A percentile compares a stretch with the other conserved stretches of the same genome.
phyloP scores from a whole-genome alignment of 2,888 invertebrate genomes.

The Oxyscelio sp. region DNA sequence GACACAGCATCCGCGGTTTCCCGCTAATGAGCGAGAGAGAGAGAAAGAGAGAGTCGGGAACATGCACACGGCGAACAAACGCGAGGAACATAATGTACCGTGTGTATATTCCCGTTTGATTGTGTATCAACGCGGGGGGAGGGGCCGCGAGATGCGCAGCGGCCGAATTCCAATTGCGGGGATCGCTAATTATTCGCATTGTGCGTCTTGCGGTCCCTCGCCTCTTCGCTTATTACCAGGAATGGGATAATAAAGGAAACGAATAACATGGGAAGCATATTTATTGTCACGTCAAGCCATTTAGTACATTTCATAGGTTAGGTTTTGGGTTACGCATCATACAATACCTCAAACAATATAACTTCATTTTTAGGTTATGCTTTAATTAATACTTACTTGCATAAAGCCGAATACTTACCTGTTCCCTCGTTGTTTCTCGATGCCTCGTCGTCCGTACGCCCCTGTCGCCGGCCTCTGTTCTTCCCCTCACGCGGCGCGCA shows the following conservation, averaged over 20 bases:
- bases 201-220: constrained; percentile 78
- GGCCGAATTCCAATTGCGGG: constrained; percentile 83
- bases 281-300: not conserved
- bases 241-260: not conserved
- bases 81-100: constrained; percentile 68
- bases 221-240: constrained; percentile 42
- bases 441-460: constrained; percentile 21
- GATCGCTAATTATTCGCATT: constrained; percentile 87
- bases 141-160: constrained; percentile 83
- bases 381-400: constrained; percentile 1
- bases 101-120: constrained; percentile 48
- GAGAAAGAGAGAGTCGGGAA: constrained; percentile 14
- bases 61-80: constrained; percentile 46
- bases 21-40: constrained; percentile 11
- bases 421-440: not conserved
- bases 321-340: not conserved
- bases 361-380: not conserved
- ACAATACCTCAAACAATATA: not conserved
- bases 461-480: constrained; percentile 33
- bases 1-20: constrained; percentile 56
- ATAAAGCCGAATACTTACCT: constrained; percentile 9
- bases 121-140: constrained; percentile 49
- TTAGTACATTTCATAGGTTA: not conserved
- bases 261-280: not conserved
- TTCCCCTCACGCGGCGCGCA: constrained; percentile 31